Evolutionary conservation across 2,888 invertebrate species (phyloP).

Genomic region (Conistra vaccinii): DNA sequence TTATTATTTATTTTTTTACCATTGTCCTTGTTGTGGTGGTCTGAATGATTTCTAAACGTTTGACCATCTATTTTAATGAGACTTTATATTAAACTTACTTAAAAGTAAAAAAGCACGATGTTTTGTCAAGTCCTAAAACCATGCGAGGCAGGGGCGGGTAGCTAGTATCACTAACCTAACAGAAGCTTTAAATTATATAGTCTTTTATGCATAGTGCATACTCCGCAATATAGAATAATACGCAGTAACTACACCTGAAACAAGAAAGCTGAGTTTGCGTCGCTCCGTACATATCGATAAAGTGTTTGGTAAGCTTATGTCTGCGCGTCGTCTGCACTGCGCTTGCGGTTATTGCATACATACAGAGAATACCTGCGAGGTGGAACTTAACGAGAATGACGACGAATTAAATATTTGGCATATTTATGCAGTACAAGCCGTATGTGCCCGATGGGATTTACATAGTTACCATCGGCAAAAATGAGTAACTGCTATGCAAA

Average conservation of each 20-base stretch:
- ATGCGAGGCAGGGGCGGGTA: no score
- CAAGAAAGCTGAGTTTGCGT: constrained; percentile 42
- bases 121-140: no score
- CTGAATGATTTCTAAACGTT: no score
- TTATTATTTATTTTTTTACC: no score
- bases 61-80: no score
- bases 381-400: background rate
- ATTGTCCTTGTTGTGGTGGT: no score
- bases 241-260: constrained; percentile 3
- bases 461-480: background rate
- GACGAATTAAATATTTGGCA: background rate
- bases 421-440: background rate
- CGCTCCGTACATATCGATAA: constrained; percentile 39
- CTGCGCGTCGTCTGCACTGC: constrained; percentile 19
- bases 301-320: constrained; percentile 32
- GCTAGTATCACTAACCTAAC: background rate
- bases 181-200: constrained; percentile 3
- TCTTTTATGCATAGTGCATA: background rate
- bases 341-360: constrained; percentile 64
- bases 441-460: background rate
- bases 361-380: constrained; percentile 10
- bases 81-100: no score
- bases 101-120: no score
- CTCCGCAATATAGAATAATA: constrained; percentile 7
- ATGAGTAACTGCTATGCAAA: background rate